A percentile compares a stretch with the other conserved stretches of the same genome.
Conservation (phyloP, 35 echinoderm and acorn worm genomes). For the Heliocidaris tuberculata region DNA sequence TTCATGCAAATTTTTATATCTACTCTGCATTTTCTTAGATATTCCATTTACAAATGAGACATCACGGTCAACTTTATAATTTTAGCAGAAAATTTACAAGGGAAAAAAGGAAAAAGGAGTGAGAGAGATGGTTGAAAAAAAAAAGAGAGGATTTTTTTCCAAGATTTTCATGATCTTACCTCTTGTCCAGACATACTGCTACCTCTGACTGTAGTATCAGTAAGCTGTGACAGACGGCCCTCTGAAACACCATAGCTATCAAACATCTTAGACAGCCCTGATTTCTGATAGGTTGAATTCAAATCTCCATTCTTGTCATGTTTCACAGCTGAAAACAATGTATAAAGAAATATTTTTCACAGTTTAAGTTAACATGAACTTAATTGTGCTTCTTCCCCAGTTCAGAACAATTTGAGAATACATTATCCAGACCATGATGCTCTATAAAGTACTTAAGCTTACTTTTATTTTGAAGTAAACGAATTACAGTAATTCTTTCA, state of each 20-base stretch:
- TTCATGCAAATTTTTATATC: too few species aligned
- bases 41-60: neutral
- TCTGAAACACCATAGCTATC: neutral
- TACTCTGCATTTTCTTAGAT: neutral
- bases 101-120: neutral
- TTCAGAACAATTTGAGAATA: too few species aligned
- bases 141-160: too few species aligned
- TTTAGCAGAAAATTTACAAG: neutral
- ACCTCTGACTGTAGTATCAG: neutral
- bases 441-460: too few species aligned
- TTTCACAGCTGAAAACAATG: neutral
- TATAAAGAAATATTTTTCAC: neutral
- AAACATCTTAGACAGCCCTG: neutral
- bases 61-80: neutral
- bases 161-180: neutral
- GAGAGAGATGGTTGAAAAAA: neutral
- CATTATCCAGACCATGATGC: too few species aligned
- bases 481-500: too few species aligned
- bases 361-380: too few species aligned
- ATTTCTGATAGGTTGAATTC: neutral
- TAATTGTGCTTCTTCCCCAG: too few species aligned
- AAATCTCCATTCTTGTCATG: neutral
- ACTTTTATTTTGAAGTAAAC: too few species aligned
- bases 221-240: constrained; percentile 5
- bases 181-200: neutral